phyloP scores from a whole-genome alignment of 2,888 invertebrate species.

The Esperia sulphurella region DNA sequence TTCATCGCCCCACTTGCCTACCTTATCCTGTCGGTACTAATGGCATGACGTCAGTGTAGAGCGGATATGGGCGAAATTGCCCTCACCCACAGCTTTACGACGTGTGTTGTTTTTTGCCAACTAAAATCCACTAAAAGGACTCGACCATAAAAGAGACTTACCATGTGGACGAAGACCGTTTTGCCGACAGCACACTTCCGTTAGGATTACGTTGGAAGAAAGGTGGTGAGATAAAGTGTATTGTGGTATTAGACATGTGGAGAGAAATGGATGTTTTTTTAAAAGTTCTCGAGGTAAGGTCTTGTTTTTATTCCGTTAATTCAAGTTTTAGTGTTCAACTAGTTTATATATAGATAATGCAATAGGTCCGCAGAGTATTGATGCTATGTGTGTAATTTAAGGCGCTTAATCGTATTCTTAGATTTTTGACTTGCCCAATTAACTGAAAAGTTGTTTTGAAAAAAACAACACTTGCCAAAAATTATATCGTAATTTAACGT shows the following conservation, averaged over 20 bases:
- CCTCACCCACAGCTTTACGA: conserved; percentile 58
- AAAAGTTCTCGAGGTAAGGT: neutral
- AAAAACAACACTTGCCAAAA: too few species aligned
- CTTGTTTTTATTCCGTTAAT: neutral
- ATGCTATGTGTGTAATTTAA: too few species aligned
- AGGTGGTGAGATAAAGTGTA: neutral
- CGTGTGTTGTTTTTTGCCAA: conserved; percentile 45
- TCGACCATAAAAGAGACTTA: conserved; percentile 43
- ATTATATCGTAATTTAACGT: too few species aligned
- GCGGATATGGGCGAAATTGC: conserved; percentile 68
- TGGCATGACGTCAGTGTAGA: conserved; percentile 60
- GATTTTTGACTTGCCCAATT: too few species aligned
- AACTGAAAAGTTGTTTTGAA: too few species aligned
- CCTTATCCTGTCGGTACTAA: conserved; percentile 49
- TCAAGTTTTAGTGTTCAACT: too few species aligned
- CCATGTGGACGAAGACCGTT: conserved; percentile 32
- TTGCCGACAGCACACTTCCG: conserved; percentile 22
- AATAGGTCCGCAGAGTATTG: too few species aligned
- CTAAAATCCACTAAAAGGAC: conserved; percentile 59
- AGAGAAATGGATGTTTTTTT: neutral
- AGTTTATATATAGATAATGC: too few species aligned
- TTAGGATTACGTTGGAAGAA: conserved; percentile 1
- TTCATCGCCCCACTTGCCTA: conserved; percentile 41
- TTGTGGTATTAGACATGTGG: neutral
- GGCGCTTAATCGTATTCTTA: too few species aligned